Evolutionary conservation across 2,888 invertebrate species (phyloP), one percentile per base, ranked within the genome.

Genomic region (Litoditis marina): DNA sequence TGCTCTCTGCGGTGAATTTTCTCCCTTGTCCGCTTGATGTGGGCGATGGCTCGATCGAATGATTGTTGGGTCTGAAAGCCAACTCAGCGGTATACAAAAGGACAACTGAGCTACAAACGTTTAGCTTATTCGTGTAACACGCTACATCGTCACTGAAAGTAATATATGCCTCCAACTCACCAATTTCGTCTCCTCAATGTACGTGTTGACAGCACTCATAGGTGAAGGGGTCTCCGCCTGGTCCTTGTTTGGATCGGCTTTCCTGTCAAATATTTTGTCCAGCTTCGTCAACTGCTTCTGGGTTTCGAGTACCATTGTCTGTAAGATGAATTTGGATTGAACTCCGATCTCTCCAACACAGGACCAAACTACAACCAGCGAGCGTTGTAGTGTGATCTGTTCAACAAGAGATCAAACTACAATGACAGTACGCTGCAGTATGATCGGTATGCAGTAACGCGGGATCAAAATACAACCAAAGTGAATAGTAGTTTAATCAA

Each of bases 201-300:
- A 51, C 11, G 8, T 27, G 11, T 28, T 28, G n/a, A 51, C 28
- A 28, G 30, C 31, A 28, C 13, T 51, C 28, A 28, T 51, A 28
- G 19, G 44, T 44, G 19, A 25, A 22, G 25, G 19, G 8, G 19
- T 22, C 19, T 44, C 44, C 25, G 25, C 31, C 31, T 51, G 51
- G 11, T n/a, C 28, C 19, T 27, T 30, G 28, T 31, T 19, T 27
- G 11, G 22, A 28, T 27, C 8, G 8, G 28, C 7, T 22, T 28
- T 19, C 51, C 30, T 51, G 31, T 51, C 51, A 28, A 51, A 51
- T 13, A 51, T 51, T 28, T 51, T 51, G 25, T 51, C 51, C 13
- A 51, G 30, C 28, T 51, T 51, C 25, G 19, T 8, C 2, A 51
- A 8, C 19, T 51, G 51, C 51, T 27, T 51, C 28, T 22, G 13